These are phyloP conservation scores for Netelia inedita DNA, from an alignment of 2,888 invertebrate genomes.

Conservation along the genomic window DNA sequence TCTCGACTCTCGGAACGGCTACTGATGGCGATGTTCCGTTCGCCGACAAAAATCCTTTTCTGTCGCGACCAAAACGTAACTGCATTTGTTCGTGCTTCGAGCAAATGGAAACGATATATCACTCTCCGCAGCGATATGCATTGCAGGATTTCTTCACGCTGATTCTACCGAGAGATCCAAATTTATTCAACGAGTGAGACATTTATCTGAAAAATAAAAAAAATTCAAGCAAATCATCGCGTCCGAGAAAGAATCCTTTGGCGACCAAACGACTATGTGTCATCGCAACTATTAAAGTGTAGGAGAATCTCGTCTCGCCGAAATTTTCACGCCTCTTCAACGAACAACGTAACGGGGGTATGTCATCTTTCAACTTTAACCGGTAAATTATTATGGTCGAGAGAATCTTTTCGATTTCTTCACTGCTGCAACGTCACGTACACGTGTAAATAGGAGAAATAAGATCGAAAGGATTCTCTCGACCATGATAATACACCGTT, in stretches of 20 bases:
- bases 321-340: slow-evolving; percentile 63
- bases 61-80: not conserved
- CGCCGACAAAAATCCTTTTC: slow-evolving; percentile 62
- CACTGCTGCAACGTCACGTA: slow-evolving; percentile 17
- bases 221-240: slow-evolving; percentile 22
- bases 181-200: slow-evolving; percentile 34
- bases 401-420: slow-evolving; percentile 68
- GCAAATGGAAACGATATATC: slow-evolving; percentile 57
- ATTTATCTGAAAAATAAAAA: slow-evolving; percentile 37
- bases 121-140: slow-evolving; percentile 16
- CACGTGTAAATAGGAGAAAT: not conserved
- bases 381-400: slow-evolving; percentile 68
- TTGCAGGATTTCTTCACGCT: slow-evolving; percentile 46
- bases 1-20: slow-evolving; percentile 58
- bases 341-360: slow-evolving; percentile 58
- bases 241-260: slow-evolving; percentile 49
- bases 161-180: slow-evolving; percentile 34
- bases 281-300: slow-evolving; percentile 34
- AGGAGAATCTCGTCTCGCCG: slow-evolving; percentile 31
- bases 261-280: slow-evolving; percentile 70
- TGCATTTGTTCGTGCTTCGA: not conserved
- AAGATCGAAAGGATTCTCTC: slow-evolving; percentile 70
- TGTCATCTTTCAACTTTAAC: slow-evolving; percentile 35
- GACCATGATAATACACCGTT: slow-evolving; percentile 67
- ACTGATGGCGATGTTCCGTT: not conserved